A percentile compares a stretch with the other conserved stretches of the same genome.
Conservation (phyloP, 2,797 vertebrate genomes). For the Rachycentron canadum region DNA sequence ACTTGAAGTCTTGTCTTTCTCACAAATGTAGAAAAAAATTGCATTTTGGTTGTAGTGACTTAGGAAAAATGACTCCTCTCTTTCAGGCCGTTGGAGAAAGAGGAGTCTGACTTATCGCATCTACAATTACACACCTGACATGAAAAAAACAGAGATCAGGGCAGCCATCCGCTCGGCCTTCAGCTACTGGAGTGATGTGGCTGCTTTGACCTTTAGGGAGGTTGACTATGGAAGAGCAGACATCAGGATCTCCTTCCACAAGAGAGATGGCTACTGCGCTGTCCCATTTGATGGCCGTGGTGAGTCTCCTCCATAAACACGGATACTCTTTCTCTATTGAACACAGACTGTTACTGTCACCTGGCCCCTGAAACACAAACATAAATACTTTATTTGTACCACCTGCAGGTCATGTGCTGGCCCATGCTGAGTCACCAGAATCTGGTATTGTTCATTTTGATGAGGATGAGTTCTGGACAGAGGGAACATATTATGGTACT, state of each 20-base stretch:
- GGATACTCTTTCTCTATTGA: background rate
- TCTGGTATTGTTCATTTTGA: conserved; percentile 92
- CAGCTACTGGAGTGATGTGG: conserved; percentile 89
- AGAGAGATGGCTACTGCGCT: conserved; percentile 79
- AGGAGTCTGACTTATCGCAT: conserved; percentile 89
- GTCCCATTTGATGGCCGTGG: conserved; percentile 89
- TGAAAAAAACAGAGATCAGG: conserved; percentile 75
- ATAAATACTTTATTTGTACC: conserved; percentile 3
- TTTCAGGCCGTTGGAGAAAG: conserved; percentile 89
- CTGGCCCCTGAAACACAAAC: background rate
- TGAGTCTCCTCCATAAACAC: conserved; percentile 61
- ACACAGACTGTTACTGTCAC: background rate
- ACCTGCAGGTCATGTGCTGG: conserved; percentile 87
- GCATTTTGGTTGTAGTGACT: background rate
- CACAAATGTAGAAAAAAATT: background rate
- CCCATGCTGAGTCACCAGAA: conserved; percentile 90
- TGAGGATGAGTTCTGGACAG: conserved; percentile 92
- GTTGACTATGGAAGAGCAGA: conserved; percentile 85
- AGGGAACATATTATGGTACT: conserved; percentile 84
- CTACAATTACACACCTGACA: conserved; percentile 88
- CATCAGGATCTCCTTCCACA: conserved; percentile 90
- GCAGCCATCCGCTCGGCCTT: conserved; percentile 87
- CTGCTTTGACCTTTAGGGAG: conserved; percentile 88
- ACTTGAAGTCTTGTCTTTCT: background rate
- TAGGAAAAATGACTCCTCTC: background rate